Conservation (phyloP, 2,888 invertebrate genomes). For the Diarsia dahlii region DNA sequence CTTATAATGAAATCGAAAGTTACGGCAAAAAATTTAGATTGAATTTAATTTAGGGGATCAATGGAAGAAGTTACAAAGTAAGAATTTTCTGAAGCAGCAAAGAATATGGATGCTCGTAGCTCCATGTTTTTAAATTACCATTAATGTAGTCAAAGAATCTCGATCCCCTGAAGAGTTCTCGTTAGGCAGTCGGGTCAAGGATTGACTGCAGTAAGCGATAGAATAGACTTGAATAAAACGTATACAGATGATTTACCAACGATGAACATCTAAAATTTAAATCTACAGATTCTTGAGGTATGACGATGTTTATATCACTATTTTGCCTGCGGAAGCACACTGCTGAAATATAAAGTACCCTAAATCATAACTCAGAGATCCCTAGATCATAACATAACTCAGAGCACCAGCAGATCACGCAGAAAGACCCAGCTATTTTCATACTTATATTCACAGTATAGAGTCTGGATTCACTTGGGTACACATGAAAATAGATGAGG, state of each 20-base stretch:
- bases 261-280: background rate
- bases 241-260: background rate
- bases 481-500: background rate
- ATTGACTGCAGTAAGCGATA: background rate
- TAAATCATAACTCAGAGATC: too few species aligned
- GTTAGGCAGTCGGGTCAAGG: slow-evolving; percentile 19
- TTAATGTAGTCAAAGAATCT: slow-evolving; percentile 13
- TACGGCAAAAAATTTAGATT: slow-evolving; percentile 40
- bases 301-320: background rate
- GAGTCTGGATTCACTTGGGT: background rate
- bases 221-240: background rate
- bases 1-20: slow-evolving; percentile 64
- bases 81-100: background rate
- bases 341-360: too few species aligned
- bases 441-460: background rate
- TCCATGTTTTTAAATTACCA: slow-evolving; percentile 13
- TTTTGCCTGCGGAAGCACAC: background rate
- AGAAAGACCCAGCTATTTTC: background rate
- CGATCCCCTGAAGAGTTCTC: slow-evolving; percentile 2
- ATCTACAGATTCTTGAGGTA: background rate
- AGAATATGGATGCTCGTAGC: background rate
- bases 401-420: background rate
- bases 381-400: too few species aligned
- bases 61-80: slow-evolving; percentile 12
- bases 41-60: slow-evolving; percentile 45